Percentiles rank a stretch among this genome's conserved stretches.
Conservation (phyloP, 2,888 invertebrate genomes). For the Polydrusus pterygomalis region DNA sequence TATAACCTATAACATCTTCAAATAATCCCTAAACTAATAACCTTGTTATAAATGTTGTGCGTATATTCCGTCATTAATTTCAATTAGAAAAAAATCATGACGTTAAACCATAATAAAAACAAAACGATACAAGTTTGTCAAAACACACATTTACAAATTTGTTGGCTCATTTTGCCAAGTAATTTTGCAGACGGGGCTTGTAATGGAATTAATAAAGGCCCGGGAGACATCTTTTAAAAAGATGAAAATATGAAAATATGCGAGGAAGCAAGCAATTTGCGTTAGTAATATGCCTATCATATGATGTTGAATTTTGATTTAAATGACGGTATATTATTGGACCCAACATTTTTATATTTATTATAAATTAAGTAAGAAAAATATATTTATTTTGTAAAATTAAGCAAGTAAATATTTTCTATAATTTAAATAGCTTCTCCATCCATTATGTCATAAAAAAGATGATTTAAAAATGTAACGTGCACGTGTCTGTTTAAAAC, state of each 20-base stretch:
- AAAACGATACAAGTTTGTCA: slow-evolving; percentile 25
- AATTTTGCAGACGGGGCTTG: slow-evolving; percentile 21
- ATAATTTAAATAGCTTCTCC: too few species aligned
- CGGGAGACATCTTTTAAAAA: slow-evolving; percentile 23
- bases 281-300: slow-evolving; percentile 15
- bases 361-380: too few species aligned
- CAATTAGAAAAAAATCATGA: background rate
- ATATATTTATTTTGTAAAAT: too few species aligned
- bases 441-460: too few species aligned
- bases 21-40: too few species aligned
- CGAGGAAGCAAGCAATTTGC: slow-evolving; percentile 1
- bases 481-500: too few species aligned
- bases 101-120: slow-evolving; percentile 15
- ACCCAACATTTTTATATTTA: background rate
- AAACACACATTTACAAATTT: slow-evolving; percentile 26
- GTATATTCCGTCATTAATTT: background rate
- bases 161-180: slow-evolving; percentile 21
- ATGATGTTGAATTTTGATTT: slow-evolving; percentile 13
- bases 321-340: background rate
- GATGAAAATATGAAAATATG: slow-evolving; percentile 12
- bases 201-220: slow-evolving; percentile 26
- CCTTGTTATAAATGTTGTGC: too few species aligned
- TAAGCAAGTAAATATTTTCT: too few species aligned
- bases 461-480: too few species aligned
- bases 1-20: too few species aligned